Evolutionary conservation across 2,888 invertebrate genomes (phyloP).

Genomic region (Drosophila lutescens): DNA sequence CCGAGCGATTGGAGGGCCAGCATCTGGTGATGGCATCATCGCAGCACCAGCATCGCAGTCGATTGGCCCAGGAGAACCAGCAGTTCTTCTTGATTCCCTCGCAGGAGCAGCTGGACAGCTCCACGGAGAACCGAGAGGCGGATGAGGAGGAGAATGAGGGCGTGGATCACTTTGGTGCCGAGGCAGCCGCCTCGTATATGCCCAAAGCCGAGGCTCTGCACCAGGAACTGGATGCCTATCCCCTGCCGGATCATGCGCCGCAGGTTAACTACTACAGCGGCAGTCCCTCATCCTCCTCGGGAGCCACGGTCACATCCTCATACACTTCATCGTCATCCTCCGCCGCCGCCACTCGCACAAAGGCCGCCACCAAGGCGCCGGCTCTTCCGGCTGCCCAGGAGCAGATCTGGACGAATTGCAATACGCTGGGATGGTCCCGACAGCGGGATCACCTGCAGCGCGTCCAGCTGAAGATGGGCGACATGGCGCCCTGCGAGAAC

Average conservation of each 20-base stretch:
- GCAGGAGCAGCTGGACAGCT: conserved; percentile 48
- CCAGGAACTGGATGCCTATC: conserved; percentile 75
- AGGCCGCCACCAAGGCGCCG: conserved; percentile 15
- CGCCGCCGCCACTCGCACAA: conserved; percentile 4
- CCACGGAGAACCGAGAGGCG: conserved; percentile 27
- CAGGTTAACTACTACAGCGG: conserved; percentile 79
- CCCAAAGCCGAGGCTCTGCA: conserved; percentile 82
- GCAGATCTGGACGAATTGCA: conserved; percentile 87
- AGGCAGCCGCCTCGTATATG: conserved; percentile 74
- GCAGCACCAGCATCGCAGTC: conserved; percentile 43
- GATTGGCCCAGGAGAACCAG: conserved; percentile 80
- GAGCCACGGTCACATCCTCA: conserved; percentile 14
- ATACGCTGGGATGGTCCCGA: conserved; percentile 94
- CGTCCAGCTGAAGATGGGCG: conserved; percentile 90
- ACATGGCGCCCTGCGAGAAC: conserved; percentile 93
- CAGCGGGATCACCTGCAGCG: conserved; percentile 93
- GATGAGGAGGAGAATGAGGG: conserved; percentile 47
- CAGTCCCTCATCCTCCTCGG: conserved; percentile 10
- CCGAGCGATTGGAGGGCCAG: conserved; percentile 79
- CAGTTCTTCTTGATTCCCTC: conserved; percentile 83
- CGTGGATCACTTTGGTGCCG: conserved; percentile 53
- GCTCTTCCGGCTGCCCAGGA: conserved; percentile 44
- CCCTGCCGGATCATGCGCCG: conserved; percentile 81
- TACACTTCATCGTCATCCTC: conserved; percentile 5
- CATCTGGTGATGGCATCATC: neutral